Evolutionary conservation across 2,113 vertebrate species (phyloP).

Genomic region (Brachyistius frenatus): DNA sequence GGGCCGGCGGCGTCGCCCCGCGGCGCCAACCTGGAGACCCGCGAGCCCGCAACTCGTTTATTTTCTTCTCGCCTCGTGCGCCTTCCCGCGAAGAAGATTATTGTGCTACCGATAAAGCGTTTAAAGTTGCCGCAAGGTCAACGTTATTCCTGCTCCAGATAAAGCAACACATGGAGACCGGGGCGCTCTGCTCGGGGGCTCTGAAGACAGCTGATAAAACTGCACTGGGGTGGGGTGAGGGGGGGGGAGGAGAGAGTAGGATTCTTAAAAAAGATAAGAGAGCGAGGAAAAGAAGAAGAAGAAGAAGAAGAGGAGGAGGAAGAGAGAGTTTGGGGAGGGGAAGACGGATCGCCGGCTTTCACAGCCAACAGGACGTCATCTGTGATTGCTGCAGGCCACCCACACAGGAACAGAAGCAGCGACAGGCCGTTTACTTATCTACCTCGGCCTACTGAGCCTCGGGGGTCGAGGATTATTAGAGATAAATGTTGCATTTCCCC

Average conservation of each 20-base stretch:
- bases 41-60: constrained; percentile 29
- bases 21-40: constrained; percentile 37
- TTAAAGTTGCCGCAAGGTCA: constrained; percentile 78
- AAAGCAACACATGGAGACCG: constrained; percentile 67
- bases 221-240: constrained; percentile 27
- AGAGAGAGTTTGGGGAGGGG: constrained; percentile 23
- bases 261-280: constrained; percentile 71
- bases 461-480: constrained; percentile 57
- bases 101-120: constrained; percentile 76
- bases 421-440: constrained; percentile 70
- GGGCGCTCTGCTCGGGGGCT: constrained; percentile 56
- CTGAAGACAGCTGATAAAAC: constrained; percentile 77
- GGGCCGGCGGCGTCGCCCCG: constrained; percentile 32
- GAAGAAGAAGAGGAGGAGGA: constrained; percentile 27
- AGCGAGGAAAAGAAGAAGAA: constrained; percentile 21
- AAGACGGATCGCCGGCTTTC: constrained; percentile 59
- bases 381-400: constrained; percentile 73
- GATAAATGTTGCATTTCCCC: constrained; percentile 52
- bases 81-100: constrained; percentile 72
- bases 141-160: constrained; percentile 75
- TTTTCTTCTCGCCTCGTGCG: constrained; percentile 45
- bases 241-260: constrained; percentile 56
- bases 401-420: constrained; percentile 58
- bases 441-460: constrained; percentile 59
- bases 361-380: constrained; percentile 58